Conservation (phyloP, 2,888 invertebrate species). For the Nemotelus nigrinus region DNA sequence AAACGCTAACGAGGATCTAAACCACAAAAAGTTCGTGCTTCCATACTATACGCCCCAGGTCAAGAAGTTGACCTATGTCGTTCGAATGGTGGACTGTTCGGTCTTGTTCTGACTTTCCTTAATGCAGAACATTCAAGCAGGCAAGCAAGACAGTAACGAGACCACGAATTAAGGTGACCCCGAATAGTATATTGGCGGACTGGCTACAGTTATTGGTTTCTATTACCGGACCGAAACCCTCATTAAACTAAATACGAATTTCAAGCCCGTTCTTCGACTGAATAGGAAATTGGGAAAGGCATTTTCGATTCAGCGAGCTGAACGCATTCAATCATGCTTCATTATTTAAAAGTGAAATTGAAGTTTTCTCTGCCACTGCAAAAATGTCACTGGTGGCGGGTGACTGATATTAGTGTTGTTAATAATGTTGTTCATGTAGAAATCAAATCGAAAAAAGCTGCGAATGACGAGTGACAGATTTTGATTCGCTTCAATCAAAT, state of each 20-base stretch:
- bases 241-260: constrained; percentile 43
- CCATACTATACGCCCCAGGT: constrained; percentile 8
- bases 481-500: too few relatives aligned
- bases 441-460: too few relatives aligned
- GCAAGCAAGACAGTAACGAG: constrained; percentile 6
- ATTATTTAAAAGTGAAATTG: constrained; percentile 7
- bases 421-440: too few relatives aligned
- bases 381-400: background rate
- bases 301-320: background rate
- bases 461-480: too few relatives aligned
- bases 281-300: constrained; percentile 34
- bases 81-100: background rate
- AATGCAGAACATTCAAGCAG: constrained; percentile 20
- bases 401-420: too few relatives aligned
- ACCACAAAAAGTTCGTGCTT: constrained; percentile 43
- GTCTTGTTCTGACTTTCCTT: background rate
- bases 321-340: constrained; percentile 8
- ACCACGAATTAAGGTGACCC: constrained; percentile 34
- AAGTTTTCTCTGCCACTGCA: background rate
- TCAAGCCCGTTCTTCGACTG: constrained; percentile 29
- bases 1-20: constrained; percentile 43
- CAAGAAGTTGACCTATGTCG: constrained; percentile 17
- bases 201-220: constrained; percentile 1
- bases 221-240: constrained; percentile 6
- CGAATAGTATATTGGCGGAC: background rate